Conservation (phyloP, 1,140 invertebrate genomes). For the Drosophila insularis region DNA sequence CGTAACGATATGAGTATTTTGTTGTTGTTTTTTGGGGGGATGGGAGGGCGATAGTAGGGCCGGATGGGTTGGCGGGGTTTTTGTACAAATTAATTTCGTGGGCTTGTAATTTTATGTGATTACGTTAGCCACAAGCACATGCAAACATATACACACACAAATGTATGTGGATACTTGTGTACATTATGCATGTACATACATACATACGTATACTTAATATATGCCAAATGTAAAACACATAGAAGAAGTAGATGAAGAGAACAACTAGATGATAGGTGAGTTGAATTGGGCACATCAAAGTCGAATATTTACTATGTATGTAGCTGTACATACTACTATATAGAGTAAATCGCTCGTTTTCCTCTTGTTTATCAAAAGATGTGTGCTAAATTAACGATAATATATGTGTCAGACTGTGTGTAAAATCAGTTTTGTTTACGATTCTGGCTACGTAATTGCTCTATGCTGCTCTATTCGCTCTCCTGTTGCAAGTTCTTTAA, state of each 20-base stretch:
- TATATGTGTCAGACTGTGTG: neutral
- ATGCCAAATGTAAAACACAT: conserved; percentile 24
- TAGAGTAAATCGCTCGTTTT: conserved; percentile 21
- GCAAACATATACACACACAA: conserved; percentile 25
- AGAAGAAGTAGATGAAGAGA: conserved; percentile 48
- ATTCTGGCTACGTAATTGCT: conserved; percentile 28
- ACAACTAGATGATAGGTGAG: conserved; percentile 1
- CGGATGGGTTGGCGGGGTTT: neutral
- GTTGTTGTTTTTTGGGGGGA: conserved; percentile 11
- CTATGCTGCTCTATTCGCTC: neutral
- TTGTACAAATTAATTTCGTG: conserved; percentile 60
- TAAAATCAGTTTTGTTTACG: conserved; percentile 62
- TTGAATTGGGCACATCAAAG: conserved; percentile 49
- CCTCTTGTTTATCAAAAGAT: conserved; percentile 48
- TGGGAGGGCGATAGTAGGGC: too few relatives aligned
- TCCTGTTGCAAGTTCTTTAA: conserved; percentile 65
- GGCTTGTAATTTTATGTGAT: conserved; percentile 61
- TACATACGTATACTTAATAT: conserved; percentile 4
- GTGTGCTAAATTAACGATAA: conserved; percentile 63
- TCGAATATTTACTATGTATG: conserved; percentile 28
- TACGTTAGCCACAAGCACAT: conserved; percentile 48
- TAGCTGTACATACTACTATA: conserved; percentile 8
- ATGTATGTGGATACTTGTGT: conserved; percentile 26
- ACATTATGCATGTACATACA: conserved; percentile 13
- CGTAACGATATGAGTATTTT: conserved; percentile 49